Percentiles rank a stretch among this genome's conserved stretches.
Evolutionary conservation across 1,140 invertebrate genomes (phyloP).

Genomic region (Octopus sinensis): DNA sequence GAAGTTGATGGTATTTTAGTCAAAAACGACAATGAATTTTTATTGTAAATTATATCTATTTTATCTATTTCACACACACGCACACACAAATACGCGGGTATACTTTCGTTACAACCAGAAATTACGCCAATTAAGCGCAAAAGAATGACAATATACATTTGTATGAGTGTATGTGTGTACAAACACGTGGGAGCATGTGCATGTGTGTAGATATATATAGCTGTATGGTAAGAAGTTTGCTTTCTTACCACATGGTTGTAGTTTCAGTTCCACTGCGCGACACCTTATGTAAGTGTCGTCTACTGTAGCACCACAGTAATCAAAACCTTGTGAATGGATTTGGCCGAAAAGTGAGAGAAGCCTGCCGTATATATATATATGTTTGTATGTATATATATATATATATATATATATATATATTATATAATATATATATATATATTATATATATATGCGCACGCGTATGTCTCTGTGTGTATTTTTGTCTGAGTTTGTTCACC

Average conservation of each 20-base stretch:
- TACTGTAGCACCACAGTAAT: no score
- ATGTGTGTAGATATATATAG: not conserved
- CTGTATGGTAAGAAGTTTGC: not conserved
- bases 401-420: not conserved
- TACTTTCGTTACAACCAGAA: not conserved
- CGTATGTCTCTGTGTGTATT: not conserved
- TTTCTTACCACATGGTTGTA: not conserved
- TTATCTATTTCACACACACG: not conserved
- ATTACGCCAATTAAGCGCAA: not conserved
- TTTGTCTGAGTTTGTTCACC: not conserved
- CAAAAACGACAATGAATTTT: not conserved
- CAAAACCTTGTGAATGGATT: no score
- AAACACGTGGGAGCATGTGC: not conserved
- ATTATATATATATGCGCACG: not conserved
- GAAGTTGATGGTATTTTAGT: no score
- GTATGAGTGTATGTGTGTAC: not conserved
- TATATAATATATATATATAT: conserved; percentile 2
- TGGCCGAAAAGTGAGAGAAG: no score
- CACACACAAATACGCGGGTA: not conserved
- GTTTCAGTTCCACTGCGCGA: no score
- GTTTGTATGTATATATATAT: not conserved
- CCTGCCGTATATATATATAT: not conserved
- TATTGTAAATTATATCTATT: not conserved
- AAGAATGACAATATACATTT: not conserved
- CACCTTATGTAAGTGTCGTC: no score